A percentile compares a stretch with the other conserved stretches of the same genome.
These are phyloP conservation scores for Griposia aprilina DNA, from an alignment of 2,888 invertebrate genomes.

Conservation along the genomic window DNA sequence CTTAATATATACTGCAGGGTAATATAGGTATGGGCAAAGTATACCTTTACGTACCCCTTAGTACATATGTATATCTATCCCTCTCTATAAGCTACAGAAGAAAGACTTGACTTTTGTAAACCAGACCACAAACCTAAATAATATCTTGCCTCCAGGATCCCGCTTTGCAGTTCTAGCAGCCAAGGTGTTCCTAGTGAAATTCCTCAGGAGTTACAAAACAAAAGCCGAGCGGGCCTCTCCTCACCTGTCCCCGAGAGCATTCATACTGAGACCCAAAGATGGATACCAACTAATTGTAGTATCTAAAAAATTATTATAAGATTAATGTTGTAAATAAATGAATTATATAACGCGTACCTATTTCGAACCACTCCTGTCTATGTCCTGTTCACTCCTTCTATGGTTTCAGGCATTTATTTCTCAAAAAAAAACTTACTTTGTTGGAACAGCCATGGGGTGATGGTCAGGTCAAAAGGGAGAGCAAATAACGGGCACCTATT, in stretches of 20 bases:
- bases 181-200: slow-evolving; percentile 78
- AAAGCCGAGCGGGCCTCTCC: slow-evolving; percentile 56
- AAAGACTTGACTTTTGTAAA: background rate
- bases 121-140: background rate
- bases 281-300: slow-evolving; percentile 76
- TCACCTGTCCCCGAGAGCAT: slow-evolving; percentile 73
- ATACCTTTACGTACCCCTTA: background rate
- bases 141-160: slow-evolving; percentile 72
- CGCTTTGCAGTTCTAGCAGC: slow-evolving; percentile 81
- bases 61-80: background rate
- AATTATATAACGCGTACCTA: background rate
- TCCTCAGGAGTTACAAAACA: slow-evolving; percentile 75
- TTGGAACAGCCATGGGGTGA: background rate
- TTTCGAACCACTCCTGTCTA: background rate
- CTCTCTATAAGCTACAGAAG: background rate
- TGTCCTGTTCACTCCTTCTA: too few relatives aligned
- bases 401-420: too few relatives aligned
- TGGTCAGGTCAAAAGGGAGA: background rate
- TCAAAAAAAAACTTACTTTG: background rate
- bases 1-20: background rate
- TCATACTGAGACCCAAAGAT: slow-evolving; percentile 77
- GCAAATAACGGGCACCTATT: background rate
- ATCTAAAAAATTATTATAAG: slow-evolving; percentile 58
- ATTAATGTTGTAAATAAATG: background rate
- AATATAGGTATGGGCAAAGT: background rate